Base-by-base conservation (phyloP, 2,113 vertebrate species). In the Spilogale gracilis region DNA sequence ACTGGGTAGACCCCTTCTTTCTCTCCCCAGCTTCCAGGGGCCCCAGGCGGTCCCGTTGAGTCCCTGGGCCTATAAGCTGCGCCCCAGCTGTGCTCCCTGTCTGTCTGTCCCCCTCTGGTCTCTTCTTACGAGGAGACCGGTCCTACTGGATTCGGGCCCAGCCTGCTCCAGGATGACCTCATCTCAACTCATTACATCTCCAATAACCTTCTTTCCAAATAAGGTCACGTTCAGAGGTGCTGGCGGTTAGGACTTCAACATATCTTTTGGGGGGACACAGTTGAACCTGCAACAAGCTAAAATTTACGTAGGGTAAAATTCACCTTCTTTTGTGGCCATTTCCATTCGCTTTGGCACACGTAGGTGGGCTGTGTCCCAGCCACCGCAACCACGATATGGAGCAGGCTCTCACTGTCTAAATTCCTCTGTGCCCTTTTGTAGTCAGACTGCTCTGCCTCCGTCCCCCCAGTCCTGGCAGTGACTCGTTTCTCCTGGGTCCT, bases 151-250 rank as follows among this genome's bases (percentile, higher is more conserved):
- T 38, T 10, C 17, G 27, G 71, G 48, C 54, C 69, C n/a, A 25
- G 20, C 61, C 58, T 60, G 27, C 50, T 48, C 50, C 54, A 67
- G 1, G 9, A 2, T 76, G 89, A 89, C 45, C 61, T 95, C 84
- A 6, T 56, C 54, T 79, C 48, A 71, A 27, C 38, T 61, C 10
- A 8, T 38, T 10, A 21, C 21, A 8, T 58, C 43, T 32, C 71
- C 25, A 27, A 63, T 5, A 43, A 73, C 63, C 71, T 58, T 71
- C 1, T 63, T 83, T 89, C 96, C 85, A 85, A 93, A 56, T 79
- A 63, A 73, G 65, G 30, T n/a, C 80, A 9, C 58, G 5, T 89
- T 74, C 80, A 25, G 73, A 67, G 79, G 63, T 38, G 2, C 58
- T 9, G 43, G 23, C 23, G 3, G 27, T 60, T 63, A 67, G 65